Percentiles rank a stretch among this genome's conserved stretches.
Evolutionary conservation across 2,797 vertebrate species (phyloP).

Genomic region (Trachops cirrhosus): DNA sequence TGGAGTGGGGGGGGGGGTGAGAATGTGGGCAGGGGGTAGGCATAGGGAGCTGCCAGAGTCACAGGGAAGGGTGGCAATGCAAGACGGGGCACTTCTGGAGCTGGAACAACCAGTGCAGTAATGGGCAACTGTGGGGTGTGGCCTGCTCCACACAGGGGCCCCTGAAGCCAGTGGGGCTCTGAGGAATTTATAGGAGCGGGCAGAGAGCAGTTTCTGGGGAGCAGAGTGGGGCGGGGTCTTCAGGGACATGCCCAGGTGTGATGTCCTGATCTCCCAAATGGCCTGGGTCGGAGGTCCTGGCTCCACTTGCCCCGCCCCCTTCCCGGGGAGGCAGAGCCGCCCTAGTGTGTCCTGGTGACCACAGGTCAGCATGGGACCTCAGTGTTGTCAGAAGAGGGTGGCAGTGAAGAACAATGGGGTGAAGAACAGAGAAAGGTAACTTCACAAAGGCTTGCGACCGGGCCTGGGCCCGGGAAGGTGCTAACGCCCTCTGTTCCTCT

Average conservation of each 20-base stretch:
- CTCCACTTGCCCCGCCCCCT: neutral
- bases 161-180: too few species aligned
- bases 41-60: neutral
- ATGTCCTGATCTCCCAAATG: neutral
- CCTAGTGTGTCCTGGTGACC: neutral
- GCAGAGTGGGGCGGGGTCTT: neutral
- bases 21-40: neutral
- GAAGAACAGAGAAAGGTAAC: neutral
- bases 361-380: neutral
- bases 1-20: neutral
- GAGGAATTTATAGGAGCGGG: neutral
- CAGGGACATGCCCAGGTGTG: neutral
- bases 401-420: too few species aligned
- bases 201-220: neutral
- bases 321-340: neutral
- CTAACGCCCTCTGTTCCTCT: slow-evolving; percentile 50
- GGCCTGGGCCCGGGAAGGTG: neutral
- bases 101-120: neutral
- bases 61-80: neutral
- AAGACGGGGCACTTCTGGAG: neutral
- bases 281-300: neutral
- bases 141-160: neutral
- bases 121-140: neutral
- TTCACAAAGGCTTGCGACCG: too few species aligned
- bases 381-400: neutral